Conservation (phyloP, 2,797 vertebrate genomes). For the Gymnothorax reevesii region DNA sequence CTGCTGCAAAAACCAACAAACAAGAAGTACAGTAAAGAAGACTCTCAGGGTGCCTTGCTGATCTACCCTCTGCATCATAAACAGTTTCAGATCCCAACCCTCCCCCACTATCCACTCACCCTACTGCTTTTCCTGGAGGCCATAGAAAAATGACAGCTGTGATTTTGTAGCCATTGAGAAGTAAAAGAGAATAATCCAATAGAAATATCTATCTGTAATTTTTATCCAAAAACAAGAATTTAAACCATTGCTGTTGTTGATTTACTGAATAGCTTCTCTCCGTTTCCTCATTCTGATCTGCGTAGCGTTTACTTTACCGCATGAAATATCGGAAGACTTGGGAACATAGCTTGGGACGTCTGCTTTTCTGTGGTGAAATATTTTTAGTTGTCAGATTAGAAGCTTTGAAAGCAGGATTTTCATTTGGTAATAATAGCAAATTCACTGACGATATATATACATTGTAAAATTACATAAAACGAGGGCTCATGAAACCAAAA, state of each 20-base stretch:
- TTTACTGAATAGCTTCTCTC: constrained; percentile 48
- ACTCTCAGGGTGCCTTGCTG: constrained; percentile 78
- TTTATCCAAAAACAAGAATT: constrained; percentile 78
- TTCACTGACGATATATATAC: constrained; percentile 58
- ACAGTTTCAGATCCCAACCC: constrained; percentile 50
- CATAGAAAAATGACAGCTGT: constrained; percentile 68
- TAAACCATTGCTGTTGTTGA: constrained; percentile 80
- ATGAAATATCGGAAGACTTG: constrained; percentile 71
- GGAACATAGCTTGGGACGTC: constrained; percentile 79
- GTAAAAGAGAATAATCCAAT: constrained; percentile 63
- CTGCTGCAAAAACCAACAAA: constrained; percentile 57
- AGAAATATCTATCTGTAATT: constrained; percentile 68
- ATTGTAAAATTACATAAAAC: no score
- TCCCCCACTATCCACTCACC: constrained; percentile 63
- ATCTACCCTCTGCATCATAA: constrained; percentile 68
- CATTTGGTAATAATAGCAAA: constrained; percentile 63
- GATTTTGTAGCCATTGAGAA: constrained; percentile 64
- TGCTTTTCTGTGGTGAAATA: constrained; percentile 74
- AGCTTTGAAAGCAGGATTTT: constrained; percentile 73
- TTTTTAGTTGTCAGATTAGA: constrained; percentile 70
- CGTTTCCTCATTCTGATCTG: constrained; percentile 68
- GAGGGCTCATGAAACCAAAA: constrained; percentile 69
- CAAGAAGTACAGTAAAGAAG: constrained; percentile 56
- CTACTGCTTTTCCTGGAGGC: constrained; percentile 65
- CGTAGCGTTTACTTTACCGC: constrained; percentile 75